Evolutionary conservation across 1,140 invertebrate species (phyloP).

Genomic region (Zophobas morio): DNA sequence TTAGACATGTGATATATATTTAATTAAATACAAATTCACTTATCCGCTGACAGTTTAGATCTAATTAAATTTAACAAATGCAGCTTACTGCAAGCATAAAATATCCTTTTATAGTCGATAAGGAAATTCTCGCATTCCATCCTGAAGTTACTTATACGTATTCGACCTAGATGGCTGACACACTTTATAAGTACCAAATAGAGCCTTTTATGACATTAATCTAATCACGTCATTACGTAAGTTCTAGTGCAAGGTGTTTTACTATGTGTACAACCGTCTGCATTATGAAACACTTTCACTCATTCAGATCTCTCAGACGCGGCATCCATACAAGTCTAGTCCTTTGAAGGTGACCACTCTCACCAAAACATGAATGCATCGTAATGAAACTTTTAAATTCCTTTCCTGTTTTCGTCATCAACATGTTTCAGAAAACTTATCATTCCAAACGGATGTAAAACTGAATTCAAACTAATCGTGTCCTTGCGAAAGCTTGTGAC

Average conservation of each 20-base stretch:
- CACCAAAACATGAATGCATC: neutral
- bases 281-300: conserved; percentile 31
- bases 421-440: neutral
- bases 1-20: no score
- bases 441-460: conserved; percentile 6
- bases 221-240: conserved; percentile 9
- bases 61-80: conserved; percentile 8
- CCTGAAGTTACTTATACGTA: conserved; percentile 2
- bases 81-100: neutral
- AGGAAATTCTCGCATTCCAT: conserved; percentile 21
- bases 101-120: conserved; percentile 6
- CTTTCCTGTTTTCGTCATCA: neutral
- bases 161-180: neutral
- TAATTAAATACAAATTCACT: neutral
- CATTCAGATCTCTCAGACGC: conserved; percentile 23
- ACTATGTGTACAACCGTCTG: conserved; percentile 22
- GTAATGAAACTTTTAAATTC: neutral
- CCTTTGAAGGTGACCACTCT: neutral
- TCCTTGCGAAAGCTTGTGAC: neutral
- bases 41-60: neutral
- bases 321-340: neutral
- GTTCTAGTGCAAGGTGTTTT: conserved; percentile 37
- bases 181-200: neutral
- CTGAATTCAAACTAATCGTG: neutral
- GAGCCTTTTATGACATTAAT: conserved; percentile 10